These are phyloP conservation scores for Triplophysa yarkandensis DNA, from an alignment of 2,797 vertebrate species.

Conservation along the genomic window DNA sequence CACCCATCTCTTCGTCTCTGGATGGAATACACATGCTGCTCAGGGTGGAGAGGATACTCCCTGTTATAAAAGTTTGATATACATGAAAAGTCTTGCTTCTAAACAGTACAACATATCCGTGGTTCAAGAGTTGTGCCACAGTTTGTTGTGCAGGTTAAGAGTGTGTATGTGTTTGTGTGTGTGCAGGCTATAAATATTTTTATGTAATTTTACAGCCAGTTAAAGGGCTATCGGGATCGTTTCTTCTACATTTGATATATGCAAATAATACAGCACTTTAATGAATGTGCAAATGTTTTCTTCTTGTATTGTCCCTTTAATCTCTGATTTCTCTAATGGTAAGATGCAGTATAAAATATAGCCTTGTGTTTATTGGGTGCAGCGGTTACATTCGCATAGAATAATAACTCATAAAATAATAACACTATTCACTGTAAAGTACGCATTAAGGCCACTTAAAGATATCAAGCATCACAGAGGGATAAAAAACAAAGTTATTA, in stretches of 20 bases:
- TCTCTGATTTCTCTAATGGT: neutral
- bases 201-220: neutral
- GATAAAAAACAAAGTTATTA: neutral
- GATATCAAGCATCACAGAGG: conserved; percentile 3
- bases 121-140: neutral
- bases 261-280: neutral
- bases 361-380: neutral
- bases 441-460: conserved; percentile 12
- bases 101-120: neutral
- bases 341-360: neutral
- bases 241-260: conserved; percentile 4
- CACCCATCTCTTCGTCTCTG: conserved; percentile 56
- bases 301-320: conserved; percentile 11
- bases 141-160: neutral
- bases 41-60: conserved; percentile 33
- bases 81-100: conserved; percentile 20
- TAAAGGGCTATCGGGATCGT: neutral
- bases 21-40: conserved; percentile 54
- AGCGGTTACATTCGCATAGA: neutral
- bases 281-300: neutral
- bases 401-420: conserved; percentile 17
- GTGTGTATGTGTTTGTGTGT: neutral
- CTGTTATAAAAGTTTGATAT: conserved; percentile 53
- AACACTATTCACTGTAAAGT: neutral
- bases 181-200: neutral